These are phyloP conservation scores for Lordiphosa mommai DNA, from an alignment of 1,140 invertebrate genomes.

Conservation along the genomic window DNA sequence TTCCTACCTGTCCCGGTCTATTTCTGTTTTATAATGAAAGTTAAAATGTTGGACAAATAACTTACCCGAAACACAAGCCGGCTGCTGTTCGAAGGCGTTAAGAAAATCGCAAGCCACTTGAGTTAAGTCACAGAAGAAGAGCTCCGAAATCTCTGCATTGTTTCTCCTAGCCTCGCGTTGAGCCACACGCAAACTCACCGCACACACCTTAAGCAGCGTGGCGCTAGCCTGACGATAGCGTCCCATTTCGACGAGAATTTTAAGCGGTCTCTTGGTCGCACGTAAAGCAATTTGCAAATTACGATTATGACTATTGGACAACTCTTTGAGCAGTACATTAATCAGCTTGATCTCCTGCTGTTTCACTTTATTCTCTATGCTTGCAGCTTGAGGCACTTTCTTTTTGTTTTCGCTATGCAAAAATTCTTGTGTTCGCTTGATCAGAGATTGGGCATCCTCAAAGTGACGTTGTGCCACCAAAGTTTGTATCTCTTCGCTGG, in stretches of 20 bases:
- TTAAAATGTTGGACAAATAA: background rate
- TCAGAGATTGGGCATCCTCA: slow-evolving; percentile 93
- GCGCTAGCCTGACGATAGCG: slow-evolving; percentile 61
- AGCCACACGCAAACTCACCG: slow-evolving; percentile 63
- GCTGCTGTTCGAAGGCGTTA: slow-evolving; percentile 67
- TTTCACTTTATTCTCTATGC: slow-evolving; percentile 83
- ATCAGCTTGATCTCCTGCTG: slow-evolving; percentile 88
- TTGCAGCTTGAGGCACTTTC: slow-evolving; percentile 29
- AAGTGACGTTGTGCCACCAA: slow-evolving; percentile 98
- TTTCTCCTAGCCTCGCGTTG: slow-evolving; percentile 75
- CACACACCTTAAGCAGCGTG: slow-evolving; percentile 66
- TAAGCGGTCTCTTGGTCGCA: slow-evolving; percentile 91
- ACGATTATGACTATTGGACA: slow-evolving; percentile 92
- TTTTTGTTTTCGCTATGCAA: slow-evolving; percentile 63
- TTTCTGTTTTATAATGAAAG: too few species aligned
- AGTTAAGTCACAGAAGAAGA: slow-evolving; percentile 77
- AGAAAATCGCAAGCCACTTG: slow-evolving; percentile 78
- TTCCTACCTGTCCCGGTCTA: too few species aligned
- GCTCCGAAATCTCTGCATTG: slow-evolving; percentile 73
- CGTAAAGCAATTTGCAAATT: slow-evolving; percentile 95
- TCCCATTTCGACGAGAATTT: slow-evolving; percentile 86
- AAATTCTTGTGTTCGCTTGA: slow-evolving; percentile 87
- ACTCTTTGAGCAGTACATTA: slow-evolving; percentile 92
- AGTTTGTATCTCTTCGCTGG: slow-evolving; percentile 97
- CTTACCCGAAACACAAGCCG: slow-evolving; percentile 74